Percentiles rank a stretch among this genome's conserved stretches.
Evolutionary conservation across 2,113 vertebrate genomes (phyloP).

Genomic region (Corapipo altera): DNA sequence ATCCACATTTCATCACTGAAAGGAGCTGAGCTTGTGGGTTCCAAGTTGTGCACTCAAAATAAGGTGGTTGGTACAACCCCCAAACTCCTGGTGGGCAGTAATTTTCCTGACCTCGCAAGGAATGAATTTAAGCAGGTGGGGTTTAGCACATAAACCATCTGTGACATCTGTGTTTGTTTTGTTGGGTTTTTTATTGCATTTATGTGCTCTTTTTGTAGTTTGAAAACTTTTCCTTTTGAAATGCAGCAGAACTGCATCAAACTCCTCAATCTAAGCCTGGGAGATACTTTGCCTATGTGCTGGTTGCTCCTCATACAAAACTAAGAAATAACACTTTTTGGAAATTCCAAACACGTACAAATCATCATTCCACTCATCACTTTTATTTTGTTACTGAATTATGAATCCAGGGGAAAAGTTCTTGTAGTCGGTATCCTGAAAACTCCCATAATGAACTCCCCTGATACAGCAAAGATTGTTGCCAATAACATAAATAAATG

Average conservation of each 20-base stretch:
- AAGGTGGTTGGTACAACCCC: neutral
- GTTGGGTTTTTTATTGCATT: neutral
- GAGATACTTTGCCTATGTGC: neutral
- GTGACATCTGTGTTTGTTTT: neutral
- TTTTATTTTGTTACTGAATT: constrained; percentile 15
- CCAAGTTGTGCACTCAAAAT: neutral
- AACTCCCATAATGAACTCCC: constrained; percentile 35
- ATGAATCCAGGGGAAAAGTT: neutral
- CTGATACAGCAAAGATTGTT: neutral
- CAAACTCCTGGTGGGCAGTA: neutral
- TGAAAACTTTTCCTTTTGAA: neutral
- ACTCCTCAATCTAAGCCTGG: neutral
- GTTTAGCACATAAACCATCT: neutral
- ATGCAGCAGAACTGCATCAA: neutral
- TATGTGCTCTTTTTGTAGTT: neutral
- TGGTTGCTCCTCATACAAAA: neutral
- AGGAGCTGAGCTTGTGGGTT: neutral
- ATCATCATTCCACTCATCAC: neutral
- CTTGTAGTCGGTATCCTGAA: neutral
- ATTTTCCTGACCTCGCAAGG: neutral
- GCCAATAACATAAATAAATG: constrained; percentile 13
- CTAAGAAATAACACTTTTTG: neutral
- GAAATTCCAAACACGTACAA: neutral
- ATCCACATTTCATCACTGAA: neutral
- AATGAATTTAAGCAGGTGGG: neutral